Evolutionary conservation across 2,113 vertebrate species (phyloP).

Genomic region (Phasianus colchicus): DNA sequence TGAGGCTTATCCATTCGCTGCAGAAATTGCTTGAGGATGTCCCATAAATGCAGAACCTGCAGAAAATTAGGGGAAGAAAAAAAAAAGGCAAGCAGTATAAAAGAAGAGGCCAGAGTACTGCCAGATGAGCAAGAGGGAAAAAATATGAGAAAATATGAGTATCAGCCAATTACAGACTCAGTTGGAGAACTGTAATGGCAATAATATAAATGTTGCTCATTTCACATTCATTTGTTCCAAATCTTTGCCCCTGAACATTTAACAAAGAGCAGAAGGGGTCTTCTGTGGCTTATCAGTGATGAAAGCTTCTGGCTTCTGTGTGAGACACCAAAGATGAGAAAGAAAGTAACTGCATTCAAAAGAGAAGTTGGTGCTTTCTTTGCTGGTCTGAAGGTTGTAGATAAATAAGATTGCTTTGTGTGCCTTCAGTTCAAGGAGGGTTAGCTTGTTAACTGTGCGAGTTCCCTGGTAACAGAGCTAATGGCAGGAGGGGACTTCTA

Average conservation of each 20-base stretch:
- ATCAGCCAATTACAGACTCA: conserved; percentile 13
- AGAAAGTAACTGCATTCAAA: conserved; percentile 9
- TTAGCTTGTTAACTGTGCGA: background rate
- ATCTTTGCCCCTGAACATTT: conserved; percentile 16
- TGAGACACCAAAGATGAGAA: background rate
- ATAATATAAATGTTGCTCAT: conserved; percentile 19
- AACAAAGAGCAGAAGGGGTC: background rate
- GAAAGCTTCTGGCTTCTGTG: background rate
- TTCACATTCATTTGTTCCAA: conserved; percentile 29
- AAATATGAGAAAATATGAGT: background rate
- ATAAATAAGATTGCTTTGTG: background rate
- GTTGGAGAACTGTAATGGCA: background rate
- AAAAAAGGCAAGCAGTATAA: background rate
- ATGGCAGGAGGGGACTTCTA: background rate
- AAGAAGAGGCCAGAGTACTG: background rate
- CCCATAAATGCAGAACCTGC: background rate
- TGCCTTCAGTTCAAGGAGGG: background rate
- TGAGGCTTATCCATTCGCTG: background rate
- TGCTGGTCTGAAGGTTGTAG: background rate
- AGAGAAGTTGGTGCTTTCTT: background rate
- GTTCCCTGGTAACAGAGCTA: conserved; percentile 4
- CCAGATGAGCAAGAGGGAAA: background rate
- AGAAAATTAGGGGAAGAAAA: background rate
- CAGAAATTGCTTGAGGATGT: background rate
- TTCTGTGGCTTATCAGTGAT: background rate